Base-by-base conservation (phyloP, 2,888 invertebrate species). In the Agrenia bidenticulata region DNA sequence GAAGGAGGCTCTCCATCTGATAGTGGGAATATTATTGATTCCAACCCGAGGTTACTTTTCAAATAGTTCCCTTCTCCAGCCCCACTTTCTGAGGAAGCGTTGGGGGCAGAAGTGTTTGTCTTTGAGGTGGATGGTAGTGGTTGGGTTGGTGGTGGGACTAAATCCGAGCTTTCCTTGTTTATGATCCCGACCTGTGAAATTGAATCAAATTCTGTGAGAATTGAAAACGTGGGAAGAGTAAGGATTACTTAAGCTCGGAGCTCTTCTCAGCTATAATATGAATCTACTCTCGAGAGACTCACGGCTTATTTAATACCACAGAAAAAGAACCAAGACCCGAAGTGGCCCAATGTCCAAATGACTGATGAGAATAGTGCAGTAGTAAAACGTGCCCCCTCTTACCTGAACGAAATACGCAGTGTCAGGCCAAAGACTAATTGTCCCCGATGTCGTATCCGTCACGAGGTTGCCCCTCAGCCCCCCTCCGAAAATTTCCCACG, bases 401-500 rank as follows among this genome's bases (percentile, higher is more conserved):
- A 89, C 90, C 84, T 89, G 89, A 78, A 90, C 88, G 80, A 89
- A 88, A 80, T 89, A 90, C 74, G 88, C 81, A 53, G 89, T 89
- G 79, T 89, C 88, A 58, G 89, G 89, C 89, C 89, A 89, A 57
- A 90, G 82, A 64, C 89, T 89, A 76, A 90, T 81, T 64, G 89
- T 89, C 71, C 89, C 89, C 77, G 87, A 85, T 68, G 89, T 89
- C 64, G 89, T 87, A 80, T 90, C 89, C 49, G 90, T 90, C 81
- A 89, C 88, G 73, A 89, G 83, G 81, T 90, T 89, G 73, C 90
- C 89, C 81, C 88, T 89, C 68, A 90, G 82, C 72, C 89, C 89
- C 75, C 89, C 89, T 66, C 89, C 89, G 78, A 88, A 88, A 63
- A 89, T 88, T 84, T 90, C 90, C 90, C 90, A 90, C 67, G 89